A percentile compares a stretch with the other conserved stretches of the same genome.
These are phyloP conservation scores for Heliconius congener DNA, from an alignment of 1,140 invertebrate genomes.

Conservation along the genomic window DNA sequence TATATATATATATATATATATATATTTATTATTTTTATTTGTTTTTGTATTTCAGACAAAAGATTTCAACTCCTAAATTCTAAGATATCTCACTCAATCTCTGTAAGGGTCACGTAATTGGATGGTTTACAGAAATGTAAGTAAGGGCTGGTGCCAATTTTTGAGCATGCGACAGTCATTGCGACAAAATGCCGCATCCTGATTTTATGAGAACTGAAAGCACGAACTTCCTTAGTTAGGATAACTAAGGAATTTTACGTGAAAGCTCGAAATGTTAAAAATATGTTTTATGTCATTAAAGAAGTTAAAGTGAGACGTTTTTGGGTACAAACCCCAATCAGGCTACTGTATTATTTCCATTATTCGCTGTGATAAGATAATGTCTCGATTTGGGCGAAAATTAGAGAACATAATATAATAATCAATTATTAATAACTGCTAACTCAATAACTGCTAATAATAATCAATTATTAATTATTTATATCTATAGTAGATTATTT, in stretches of 20 bases:
- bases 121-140: constrained; percentile 3
- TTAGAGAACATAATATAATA: no score
- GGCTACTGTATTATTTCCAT: no score
- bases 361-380: no score
- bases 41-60: neutral
- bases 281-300: no score
- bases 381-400: no score
- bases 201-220: neutral
- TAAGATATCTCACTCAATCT: neutral
- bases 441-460: no score
- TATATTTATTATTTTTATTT: neutral
- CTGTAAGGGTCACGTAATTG: neutral
- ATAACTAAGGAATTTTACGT: neutral
- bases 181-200: constrained; percentile 9
- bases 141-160: neutral
- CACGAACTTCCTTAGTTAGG: neutral
- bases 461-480: no score
- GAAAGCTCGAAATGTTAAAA: neutral
- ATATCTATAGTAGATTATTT: no score
- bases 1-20: neutral
- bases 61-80: neutral
- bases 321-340: no score
- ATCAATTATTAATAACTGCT: no score
- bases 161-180: constrained; percentile 6
- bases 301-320: no score